Evolutionary conservation across 2,113 vertebrate species (phyloP), one percentile per base, ranked within the genome.

Genomic region (Maylandia zebra): DNA sequence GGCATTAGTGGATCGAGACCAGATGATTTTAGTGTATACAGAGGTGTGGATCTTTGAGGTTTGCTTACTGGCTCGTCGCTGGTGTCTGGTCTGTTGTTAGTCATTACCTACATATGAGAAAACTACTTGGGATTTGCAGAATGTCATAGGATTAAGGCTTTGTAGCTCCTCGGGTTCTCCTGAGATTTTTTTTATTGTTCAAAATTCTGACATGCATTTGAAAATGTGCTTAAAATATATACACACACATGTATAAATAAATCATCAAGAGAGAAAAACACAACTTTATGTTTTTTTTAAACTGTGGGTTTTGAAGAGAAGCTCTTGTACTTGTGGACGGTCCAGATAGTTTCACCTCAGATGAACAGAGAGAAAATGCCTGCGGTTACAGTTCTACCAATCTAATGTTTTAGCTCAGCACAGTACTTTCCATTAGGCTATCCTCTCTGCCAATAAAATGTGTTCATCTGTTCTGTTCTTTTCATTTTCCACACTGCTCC

Each of bases 401-500:
- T 83, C 24, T 36, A 61, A 82, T 81, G 38, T 64, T 83, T 81
- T 43, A 43, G 78, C n/a, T 88, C 17, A 19, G 14, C 32, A 53
- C 53, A 41, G 43, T 71, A 74, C 50, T 87, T 87, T 82, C 76
- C 48, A 88, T 88, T 61, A 88, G 50, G 24, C 71, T 5, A 22
- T 74, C 88, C 41, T 89, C 83, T n/a, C 86, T 56, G 83, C 86
- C 69, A 89, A 74, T 71, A 64, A 82, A 89, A 88, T 53, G 36
- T 61, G 82, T 71, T 90, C 66, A 84, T 86, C 81, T 87, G 53
- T 55, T 89, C 17, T 34, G 34, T 41, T 83, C 43, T 88, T 82
- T 84, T 81, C 74, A 89, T 89, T 88, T 83, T 91, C 90, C 76
- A 86, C n/a, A 48, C 57, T 24, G 74, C 83, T 83, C 74, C 64